Conservation (phyloP, 2,113 vertebrate genomes). For the Oenanthe melanoleuca region DNA sequence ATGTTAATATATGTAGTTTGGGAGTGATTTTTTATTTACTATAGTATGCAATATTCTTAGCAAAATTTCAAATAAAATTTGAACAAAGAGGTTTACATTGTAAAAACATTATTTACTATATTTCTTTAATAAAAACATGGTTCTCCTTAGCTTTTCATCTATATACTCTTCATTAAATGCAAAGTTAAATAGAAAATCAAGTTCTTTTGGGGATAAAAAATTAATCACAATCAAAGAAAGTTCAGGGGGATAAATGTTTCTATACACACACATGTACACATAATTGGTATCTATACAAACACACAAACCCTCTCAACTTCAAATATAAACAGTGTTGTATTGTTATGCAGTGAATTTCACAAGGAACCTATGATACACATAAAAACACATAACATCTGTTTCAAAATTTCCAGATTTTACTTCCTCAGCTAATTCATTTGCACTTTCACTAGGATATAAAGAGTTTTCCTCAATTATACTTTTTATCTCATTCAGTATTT, state of each 20-base stretch:
- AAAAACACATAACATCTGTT: background rate
- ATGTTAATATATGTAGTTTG: background rate
- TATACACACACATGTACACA: background rate
- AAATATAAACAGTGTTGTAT: background rate
- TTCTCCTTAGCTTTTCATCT: background rate
- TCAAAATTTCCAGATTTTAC: background rate
- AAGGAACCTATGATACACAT: background rate
- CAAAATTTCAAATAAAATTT: too few relatives aligned
- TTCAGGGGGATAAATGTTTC: background rate
- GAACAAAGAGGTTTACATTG: background rate
- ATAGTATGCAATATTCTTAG: background rate
- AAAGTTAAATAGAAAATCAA: background rate
- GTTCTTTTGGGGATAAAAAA: background rate
- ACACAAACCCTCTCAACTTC: background rate
- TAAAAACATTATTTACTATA: background rate
- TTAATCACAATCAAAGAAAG: background rate
- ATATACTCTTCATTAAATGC: background rate
- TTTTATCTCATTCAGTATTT: background rate
- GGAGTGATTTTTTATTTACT: rapidly evolving
- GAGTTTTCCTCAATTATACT: background rate
- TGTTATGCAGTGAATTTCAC: background rate
- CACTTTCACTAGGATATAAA: background rate
- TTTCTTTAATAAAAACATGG: background rate
- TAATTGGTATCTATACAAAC: background rate
- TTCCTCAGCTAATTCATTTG: background rate